Conservation (phyloP, 2,888 invertebrate species). For the Chelonus formosanus region DNA sequence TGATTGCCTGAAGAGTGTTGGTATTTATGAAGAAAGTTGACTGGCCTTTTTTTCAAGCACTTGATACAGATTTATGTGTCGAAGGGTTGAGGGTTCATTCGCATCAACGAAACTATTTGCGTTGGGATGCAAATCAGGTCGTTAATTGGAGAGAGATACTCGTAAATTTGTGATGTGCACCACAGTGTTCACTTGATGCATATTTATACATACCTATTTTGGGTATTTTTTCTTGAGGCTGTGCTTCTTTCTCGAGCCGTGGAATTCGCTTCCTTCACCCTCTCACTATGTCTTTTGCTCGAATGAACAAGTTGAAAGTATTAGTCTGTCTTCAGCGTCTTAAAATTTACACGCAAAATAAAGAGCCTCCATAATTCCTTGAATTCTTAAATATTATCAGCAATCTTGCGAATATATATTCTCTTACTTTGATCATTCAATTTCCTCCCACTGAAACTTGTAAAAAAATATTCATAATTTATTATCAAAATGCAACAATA, state of each 20-base stretch:
- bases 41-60: slow-evolving; percentile 6
- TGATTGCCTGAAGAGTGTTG: background rate
- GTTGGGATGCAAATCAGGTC: slow-evolving; percentile 22
- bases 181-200: slow-evolving; percentile 22
- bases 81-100: slow-evolving; percentile 25
- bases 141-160: slow-evolving; percentile 26
- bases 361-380: no score
- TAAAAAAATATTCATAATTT: no score
- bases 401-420: no score
- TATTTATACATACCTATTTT: background rate
- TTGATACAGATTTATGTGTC: slow-evolving; percentile 12
- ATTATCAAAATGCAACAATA: no score
- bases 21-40: background rate
- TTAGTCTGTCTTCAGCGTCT: background rate
- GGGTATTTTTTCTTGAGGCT: background rate
- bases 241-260: slow-evolving; percentile 1
- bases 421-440: no score
- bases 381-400: no score
- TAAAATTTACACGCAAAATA: no score
- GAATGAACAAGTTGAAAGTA: background rate
- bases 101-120: slow-evolving; percentile 27
- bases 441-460: no score
- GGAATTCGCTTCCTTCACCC: slow-evolving; percentile 15
- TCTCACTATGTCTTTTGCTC: background rate
- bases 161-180: slow-evolving; percentile 24